Base-by-base conservation (phyloP, 2,888 invertebrate genomes). In the Serripes groenlandicus region DNA sequence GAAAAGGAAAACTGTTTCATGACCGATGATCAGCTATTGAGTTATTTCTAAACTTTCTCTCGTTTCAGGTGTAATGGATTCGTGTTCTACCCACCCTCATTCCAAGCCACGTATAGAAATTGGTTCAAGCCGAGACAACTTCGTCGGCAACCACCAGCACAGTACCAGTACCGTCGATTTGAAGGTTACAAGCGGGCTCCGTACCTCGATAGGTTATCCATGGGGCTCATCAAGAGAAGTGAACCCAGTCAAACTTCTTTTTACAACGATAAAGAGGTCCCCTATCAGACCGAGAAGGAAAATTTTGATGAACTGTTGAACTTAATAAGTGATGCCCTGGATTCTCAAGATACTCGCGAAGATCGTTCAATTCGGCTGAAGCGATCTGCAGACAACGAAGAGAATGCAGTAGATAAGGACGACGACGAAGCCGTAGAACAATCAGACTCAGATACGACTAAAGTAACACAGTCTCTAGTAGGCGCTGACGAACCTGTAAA, bases 141-240 rank as follows among this genome's bases (percentile, higher is more conserved):
- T 30, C 34, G 56, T 21, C 37, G 54, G 42, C 34, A 58, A 23
- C 28, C 30, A 26, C 1, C n/a, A 4, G n/a, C n/a, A n/a, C 28
- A 54, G 23, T 37, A 18, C 49, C 28, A 60, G 18, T 58, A 28
- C 60, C 34, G 60, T n/a, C 66, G 73, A 18, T 62, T 30, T 35
- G 49, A 60, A 23, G 37, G 62, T 18, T 70, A 64, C 35, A 75
- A 75, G 68, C 35, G 82, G 37, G 62, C 72, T 18, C 68, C 75
- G 26, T 56, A 30, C 11, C 64, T 82, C 4, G 82, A 82, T 34
- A 54, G 82, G 52, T 71, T 82, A 7, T 78, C 78, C 30, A 75
- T 70, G 71, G 82, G 82, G 4, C 72, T 82, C 5, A 78, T 82
- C 11, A 82, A 82, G 28, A 42, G 82, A 28, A 49, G 52, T 30